These are phyloP conservation scores for Notarius quadriscutis DNA, from an alignment of 2,113 vertebrate genomes.

Conservation along the genomic window DNA sequence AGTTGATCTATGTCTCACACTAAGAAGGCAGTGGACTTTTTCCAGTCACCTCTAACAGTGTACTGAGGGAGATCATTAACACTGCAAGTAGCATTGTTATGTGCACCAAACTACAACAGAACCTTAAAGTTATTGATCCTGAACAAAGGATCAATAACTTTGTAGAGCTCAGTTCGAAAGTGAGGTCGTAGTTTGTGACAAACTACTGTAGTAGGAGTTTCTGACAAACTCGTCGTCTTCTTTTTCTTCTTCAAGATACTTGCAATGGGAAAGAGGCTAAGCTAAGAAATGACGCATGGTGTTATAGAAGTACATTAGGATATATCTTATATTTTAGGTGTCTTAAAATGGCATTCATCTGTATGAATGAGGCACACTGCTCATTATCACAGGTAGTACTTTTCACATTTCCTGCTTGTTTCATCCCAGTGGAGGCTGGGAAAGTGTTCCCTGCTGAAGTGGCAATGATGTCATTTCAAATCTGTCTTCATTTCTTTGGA, in stretches of 20 bases:
- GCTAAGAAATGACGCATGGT: conserved; percentile 8
- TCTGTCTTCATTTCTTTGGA: conserved; percentile 67
- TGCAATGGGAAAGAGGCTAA: background rate
- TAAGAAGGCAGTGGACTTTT: conserved; percentile 20
- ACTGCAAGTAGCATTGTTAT: background rate
- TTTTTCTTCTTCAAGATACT: background rate
- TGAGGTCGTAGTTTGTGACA: background rate
- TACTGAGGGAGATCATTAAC: background rate
- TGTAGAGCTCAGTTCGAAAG: background rate
- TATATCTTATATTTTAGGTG: conserved; percentile 36
- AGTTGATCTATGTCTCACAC: conserved; percentile 8
- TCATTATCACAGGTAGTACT: conserved; percentile 28
- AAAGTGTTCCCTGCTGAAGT: conserved; percentile 26
- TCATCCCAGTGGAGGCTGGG: conserved; percentile 10
- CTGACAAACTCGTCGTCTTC: background rate
- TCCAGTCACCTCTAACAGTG: conserved; percentile 17
- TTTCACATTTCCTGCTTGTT: conserved; percentile 26
- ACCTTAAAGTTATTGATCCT: conserved; percentile 2
- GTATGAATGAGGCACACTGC: conserved; percentile 41
- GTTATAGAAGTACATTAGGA: conserved; percentile 10
- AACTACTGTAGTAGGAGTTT: background rate
- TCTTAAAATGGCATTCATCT: conserved; percentile 34
- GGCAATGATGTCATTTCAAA: conserved; percentile 60
- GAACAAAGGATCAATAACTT: background rate
- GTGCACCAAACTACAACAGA: background rate